Percentiles rank a stretch among this genome's conserved stretches.
These are phyloP conservation scores for Miopithecus talapoin DNA, from an alignment of 2,797 vertebrate species.

Conservation along the genomic window DNA sequence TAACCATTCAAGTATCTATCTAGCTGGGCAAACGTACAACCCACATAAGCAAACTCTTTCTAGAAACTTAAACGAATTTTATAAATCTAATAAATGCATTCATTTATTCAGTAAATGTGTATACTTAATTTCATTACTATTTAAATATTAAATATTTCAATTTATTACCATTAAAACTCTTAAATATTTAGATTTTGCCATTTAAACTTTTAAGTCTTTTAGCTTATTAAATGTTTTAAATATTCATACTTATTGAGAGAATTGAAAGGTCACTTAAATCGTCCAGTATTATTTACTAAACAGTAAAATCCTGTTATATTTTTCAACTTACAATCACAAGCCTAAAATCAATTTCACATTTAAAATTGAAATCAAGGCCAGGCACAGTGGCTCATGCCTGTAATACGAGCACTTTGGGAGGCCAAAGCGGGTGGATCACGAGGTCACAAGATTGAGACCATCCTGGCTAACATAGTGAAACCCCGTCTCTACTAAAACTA, in stretches of 20 bases:
- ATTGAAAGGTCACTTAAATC: slow-evolving; percentile 1
- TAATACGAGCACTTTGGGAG: no score
- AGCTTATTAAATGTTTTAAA: slow-evolving; percentile 41
- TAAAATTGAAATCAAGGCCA: neutral
- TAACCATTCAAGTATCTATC: slow-evolving; percentile 36
- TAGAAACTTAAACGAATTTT: slow-evolving; percentile 31
- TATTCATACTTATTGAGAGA: slow-evolving; percentile 12
- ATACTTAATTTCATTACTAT: slow-evolving; percentile 19
- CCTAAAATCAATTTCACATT: slow-evolving; percentile 38
- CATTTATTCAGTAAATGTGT: slow-evolving; percentile 37
- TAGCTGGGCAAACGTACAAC: slow-evolving; percentile 42
- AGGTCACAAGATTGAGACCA: no score
- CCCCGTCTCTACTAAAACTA: no score
- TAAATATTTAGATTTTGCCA: slow-evolving; percentile 3
- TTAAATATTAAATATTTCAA: neutral
- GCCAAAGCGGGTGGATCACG: no score
- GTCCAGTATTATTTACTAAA: slow-evolving; percentile 35
- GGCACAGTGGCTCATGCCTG: no score
- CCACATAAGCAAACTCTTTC: slow-evolving; percentile 18
- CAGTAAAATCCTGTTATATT: slow-evolving; percentile 29
- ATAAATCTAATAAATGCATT: slow-evolving; percentile 54
- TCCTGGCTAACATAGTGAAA: no score
- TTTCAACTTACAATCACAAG: slow-evolving; percentile 11
- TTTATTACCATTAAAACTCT: neutral
- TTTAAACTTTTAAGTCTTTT: slow-evolving; percentile 39